phyloP scores from a whole-genome alignment of 2,113 vertebrate genomes.

The Rhombomys opimus region DNA sequence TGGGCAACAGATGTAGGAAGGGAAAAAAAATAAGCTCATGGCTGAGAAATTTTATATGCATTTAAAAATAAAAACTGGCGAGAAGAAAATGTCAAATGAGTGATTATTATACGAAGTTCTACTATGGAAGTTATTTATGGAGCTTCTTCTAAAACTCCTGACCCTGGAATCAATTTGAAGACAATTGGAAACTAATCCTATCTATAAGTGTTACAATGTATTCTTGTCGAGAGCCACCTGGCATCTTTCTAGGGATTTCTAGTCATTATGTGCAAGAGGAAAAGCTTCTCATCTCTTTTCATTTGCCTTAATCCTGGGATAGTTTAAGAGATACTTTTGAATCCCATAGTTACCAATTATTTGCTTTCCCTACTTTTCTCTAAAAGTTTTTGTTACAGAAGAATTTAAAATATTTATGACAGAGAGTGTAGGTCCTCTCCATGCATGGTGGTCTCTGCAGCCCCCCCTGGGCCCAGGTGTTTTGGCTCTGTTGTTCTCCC shows the following conservation, averaged over 20 bases:
- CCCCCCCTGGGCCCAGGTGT: too few relatives aligned
- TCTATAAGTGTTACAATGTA: slow-evolving; percentile 11
- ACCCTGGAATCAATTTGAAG: slow-evolving; percentile 69
- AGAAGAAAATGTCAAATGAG: slow-evolving; percentile 73
- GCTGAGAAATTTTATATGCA: slow-evolving; percentile 73
- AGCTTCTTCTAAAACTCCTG: slow-evolving; percentile 50
- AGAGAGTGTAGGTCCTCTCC: too few relatives aligned
- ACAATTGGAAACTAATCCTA: slow-evolving; percentile 61
- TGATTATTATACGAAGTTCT: slow-evolving; percentile 69
- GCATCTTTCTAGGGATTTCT: slow-evolving; percentile 13
- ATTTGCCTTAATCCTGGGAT: background rate
- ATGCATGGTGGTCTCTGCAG: too few relatives aligned
- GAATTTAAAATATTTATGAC: background rate
- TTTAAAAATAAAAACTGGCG: slow-evolving; percentile 73
- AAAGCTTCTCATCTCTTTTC: background rate
- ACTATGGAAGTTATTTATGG: slow-evolving; percentile 61
- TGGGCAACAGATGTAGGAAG: slow-evolving; percentile 65
- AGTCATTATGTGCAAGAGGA: slow-evolving; percentile 25
- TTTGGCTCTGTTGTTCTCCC: too few relatives aligned
- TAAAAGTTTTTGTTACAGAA: background rate
- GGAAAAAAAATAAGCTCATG: slow-evolving; percentile 46
- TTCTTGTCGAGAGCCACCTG: background rate
- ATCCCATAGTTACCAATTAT: background rate
- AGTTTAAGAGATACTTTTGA: slow-evolving; percentile 24
- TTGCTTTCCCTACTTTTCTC: background rate